Base-by-base conservation (phyloP, 2,888 invertebrate species). In the Epinotia nisella region DNA sequence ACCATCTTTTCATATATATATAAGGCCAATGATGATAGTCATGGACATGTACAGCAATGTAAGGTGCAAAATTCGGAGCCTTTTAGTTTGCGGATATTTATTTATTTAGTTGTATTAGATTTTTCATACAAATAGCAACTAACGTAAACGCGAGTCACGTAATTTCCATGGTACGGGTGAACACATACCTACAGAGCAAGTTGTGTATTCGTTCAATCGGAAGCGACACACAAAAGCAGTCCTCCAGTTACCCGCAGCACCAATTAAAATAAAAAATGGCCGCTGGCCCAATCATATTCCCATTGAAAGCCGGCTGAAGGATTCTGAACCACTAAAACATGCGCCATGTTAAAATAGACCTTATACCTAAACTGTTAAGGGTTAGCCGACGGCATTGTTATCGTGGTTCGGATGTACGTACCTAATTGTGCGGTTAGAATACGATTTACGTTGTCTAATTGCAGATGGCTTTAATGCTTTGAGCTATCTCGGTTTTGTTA, bases 281-380 rank as follows among this genome's bases (percentile, higher is more conserved):
- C 58, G 55, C 21, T 11, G 9, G 35, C 9, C 3, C 58, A 58
- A 58, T 58, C 58, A 58, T 58, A 58, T 58, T 15, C 58, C 58
- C 58, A 58, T 58, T 58, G 29, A 58, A 29, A 58, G 29, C 49
- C n/a, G n/a, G 58, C 29, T 58, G 58, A 58, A 58, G 58, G 58
- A 29, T 58, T n/a, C 5, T 9, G 15, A 58, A n/a, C 24, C 58
- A 15, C n/a, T n/a, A 7, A 24, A 3, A 15, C 29, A 11, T 21
- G 56, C 58, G 15, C 3, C 29, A 29, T 15, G 29, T 29, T 7
- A n/a, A 29, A 29, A 15, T 58, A n/a, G 9, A 58, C n/a, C n/a
- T 58, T 58, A 24, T 15, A 0, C 0, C 9, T 24, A 2, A 1
- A 29, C 1, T 9, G 0, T 5, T 24, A 29, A 58, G 15, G 24